Conservation (phyloP, 2,888 invertebrate genomes). For the Euspilapteryx auroguttella region DNA sequence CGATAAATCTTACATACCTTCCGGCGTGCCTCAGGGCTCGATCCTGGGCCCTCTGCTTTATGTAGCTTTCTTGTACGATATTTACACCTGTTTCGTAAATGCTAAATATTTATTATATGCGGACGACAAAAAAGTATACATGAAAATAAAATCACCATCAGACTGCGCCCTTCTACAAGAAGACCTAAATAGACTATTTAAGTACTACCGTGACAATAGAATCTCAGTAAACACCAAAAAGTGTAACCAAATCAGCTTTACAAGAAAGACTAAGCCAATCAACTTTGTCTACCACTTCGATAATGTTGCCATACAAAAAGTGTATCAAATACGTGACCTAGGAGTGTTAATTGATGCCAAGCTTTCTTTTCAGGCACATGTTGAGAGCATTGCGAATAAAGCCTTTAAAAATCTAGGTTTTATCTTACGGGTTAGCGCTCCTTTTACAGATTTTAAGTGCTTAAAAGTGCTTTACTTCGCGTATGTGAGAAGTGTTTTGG, state of each 20-base stretch:
- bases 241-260: neutral
- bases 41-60: neutral
- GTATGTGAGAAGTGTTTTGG: neutral
- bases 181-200: neutral
- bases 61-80: neutral
- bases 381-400: neutral
- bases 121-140: neutral
- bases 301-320: neutral
- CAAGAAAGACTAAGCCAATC: neutral
- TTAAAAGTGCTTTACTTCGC: neutral
- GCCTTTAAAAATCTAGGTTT: neutral
- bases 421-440: neutral
- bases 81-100: neutral
- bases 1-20: neutral
- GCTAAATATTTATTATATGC: neutral
- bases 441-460: neutral
- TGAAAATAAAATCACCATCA: neutral
- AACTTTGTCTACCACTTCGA: neutral
- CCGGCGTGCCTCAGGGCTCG: slow-evolving; percentile 1
- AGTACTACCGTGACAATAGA: neutral
- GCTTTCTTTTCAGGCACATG: neutral
- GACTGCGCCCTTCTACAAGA: neutral
- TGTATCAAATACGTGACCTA: neutral
- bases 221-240: neutral
- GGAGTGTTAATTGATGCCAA: neutral